Evolutionary conservation across 2,797 vertebrate genomes (phyloP).

Genomic region (Esox masquinongy): DNA sequence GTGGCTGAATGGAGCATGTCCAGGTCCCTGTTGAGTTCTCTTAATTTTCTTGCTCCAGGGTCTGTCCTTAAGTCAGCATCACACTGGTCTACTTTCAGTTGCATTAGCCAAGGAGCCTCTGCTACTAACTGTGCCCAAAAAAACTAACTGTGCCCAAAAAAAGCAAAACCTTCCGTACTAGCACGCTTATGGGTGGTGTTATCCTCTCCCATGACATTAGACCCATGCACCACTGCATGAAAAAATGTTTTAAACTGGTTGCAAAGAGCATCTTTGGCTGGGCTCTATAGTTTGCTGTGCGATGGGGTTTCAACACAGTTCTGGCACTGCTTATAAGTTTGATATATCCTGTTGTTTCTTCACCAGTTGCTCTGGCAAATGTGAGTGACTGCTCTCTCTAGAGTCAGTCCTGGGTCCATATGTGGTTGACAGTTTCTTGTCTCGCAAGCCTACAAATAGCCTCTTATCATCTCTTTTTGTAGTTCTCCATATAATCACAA

Average conservation of each 20-base stretch:
- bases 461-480: conserved; percentile 16
- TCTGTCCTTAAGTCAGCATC: too few relatives aligned
- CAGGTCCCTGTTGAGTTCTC: not conserved
- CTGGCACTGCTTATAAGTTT: not conserved
- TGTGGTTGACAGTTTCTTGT: conserved; percentile 16
- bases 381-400: conserved; percentile 7
- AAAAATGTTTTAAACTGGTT: not conserved
- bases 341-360: not conserved
- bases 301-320: conserved; percentile 18
- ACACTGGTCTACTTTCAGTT: conserved; percentile 8
- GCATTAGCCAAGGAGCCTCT: conserved; percentile 1
- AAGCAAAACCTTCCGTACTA: too few relatives aligned
- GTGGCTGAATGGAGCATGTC: conserved; percentile 1
- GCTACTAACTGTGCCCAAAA: too few relatives aligned
- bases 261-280: not conserved
- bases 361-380: not conserved
- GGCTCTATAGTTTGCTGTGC: not conserved
- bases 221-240: conserved; percentile 11
- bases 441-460: conserved; percentile 6
- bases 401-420: conserved; percentile 3
- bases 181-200: not conserved
- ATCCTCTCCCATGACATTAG: not conserved
- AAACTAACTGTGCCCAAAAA: not conserved
- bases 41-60: not conserved
- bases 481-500: conserved; percentile 6